These are phyloP conservation scores for Mus pahari DNA, from an alignment of 2,113 vertebrate species.

Conservation along the genomic window DNA sequence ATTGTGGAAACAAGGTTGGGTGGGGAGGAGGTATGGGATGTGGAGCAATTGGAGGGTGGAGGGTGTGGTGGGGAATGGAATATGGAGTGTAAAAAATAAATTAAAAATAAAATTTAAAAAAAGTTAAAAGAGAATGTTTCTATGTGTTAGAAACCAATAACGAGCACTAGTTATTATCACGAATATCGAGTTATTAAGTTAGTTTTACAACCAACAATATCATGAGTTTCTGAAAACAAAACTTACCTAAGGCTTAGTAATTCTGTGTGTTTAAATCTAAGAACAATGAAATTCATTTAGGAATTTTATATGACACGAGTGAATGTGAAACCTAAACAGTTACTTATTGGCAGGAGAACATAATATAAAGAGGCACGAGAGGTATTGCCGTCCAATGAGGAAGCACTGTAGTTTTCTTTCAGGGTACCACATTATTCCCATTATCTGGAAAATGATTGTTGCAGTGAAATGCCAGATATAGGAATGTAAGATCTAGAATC, in stretches of 20 bases:
- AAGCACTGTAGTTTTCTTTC: not conserved
- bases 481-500: not conserved
- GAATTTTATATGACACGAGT: constrained; percentile 6
- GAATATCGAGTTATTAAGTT: not conserved
- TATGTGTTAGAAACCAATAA: not conserved
- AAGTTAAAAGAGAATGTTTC: not conserved
- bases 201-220: not conserved
- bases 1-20: too few species aligned
- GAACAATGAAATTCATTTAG: not conserved
- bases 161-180: not conserved
- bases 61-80: too few species aligned
- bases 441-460: not conserved
- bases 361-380: not conserved
- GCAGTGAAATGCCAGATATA: not conserved
- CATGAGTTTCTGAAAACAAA: not conserved
- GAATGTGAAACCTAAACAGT: not conserved
- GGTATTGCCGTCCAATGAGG: not conserved
- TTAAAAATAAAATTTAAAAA: too few species aligned
- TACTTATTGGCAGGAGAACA: not conserved
- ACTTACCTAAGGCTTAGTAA: not conserved
- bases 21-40: too few species aligned
- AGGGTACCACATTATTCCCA: not conserved
- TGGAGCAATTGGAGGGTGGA: too few species aligned
- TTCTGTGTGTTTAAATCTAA: not conserved
- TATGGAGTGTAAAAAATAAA: too few species aligned